Evolutionary conservation across 2,888 invertebrate genomes (phyloP), one percentile per base, ranked within the genome.

Genomic region (Euproctis similis): DNA sequence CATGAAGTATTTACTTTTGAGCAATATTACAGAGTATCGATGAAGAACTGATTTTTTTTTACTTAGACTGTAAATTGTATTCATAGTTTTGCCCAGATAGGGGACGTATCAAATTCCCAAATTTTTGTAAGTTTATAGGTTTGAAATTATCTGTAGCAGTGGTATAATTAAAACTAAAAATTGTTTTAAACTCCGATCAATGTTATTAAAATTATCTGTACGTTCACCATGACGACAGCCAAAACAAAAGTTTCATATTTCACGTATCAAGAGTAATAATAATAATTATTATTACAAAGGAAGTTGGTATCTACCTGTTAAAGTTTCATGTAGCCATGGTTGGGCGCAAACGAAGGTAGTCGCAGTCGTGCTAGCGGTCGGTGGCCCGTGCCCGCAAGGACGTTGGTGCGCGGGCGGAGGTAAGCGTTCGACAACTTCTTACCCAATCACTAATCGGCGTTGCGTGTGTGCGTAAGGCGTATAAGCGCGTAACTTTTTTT

Each of bases 371-470:
- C n/a, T n/a, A n/a, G 66, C 75, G 81, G 81, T 81, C 81, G 80
- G 66, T 80, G 68, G 53, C 68, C 57, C 56, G 56, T 54, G 71
- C 60, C 59, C 70, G 81, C 82, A 84, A 84, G 82, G 82, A 81
- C 82, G 82, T 81, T 72, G 72, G 67, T 72, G 81, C 76, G 81
- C 80, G 80, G 78, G 81, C 73, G 80, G 72, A 57, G 61, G 68
- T 50, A 57, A 53, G 47, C 56, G 55, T 55, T 57, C 63, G 52
- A 65, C 63, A 51, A 57, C 62, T 55, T 68, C 61, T 70, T 58
- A 20, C 4, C 74, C 72, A 72, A 72, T 72, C 40, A 49, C 16
- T 26, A 8, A 1, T n/a, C 4, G 8, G 8, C n/a, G 24, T 33
- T 33, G 20, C 6, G 25, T 45, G 53, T 36, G 54, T 56, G 58